Base-by-base conservation (phyloP, 2,888 invertebrate genomes). In the Empis livida region DNA sequence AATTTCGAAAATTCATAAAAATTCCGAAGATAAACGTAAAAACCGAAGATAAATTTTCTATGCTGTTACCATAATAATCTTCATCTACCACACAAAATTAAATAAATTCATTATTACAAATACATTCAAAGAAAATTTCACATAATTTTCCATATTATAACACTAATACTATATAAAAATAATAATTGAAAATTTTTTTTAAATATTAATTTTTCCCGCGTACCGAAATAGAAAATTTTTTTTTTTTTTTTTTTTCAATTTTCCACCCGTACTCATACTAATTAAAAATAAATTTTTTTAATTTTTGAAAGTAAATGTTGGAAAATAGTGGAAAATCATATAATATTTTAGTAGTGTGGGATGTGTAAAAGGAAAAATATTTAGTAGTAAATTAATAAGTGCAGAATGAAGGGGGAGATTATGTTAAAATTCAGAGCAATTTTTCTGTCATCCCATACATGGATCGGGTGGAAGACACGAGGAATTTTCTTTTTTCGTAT, bases 381-480 rank as follows among this genome's bases (percentile, higher is more conserved):
- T 46, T 50, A 49, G 49, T 50, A 51, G 50, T 50, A 53, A 53
- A 51, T 49, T 48, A 49, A 49, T 53, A 50, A 53, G 51, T 50
- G 47, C n/a, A n/a, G 31, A 46, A 37, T 14, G n/a, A 31, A 17
- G 30, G 10, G 31, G 15, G 15, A 17, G 16, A 31, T 32, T 43
- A 13, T 44, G 20, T 42, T 45, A 16, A 20, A 16, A 17, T 39
- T 17, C 11, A 45, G 16, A 32, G 16, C 10, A 44, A 51, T 31
- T 44, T 46, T 44, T 46, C 43, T 27, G 62, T 61, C 64, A 67
- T 64, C 65, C 61, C 67, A 67, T 67, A 67, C 68, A 67, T 67
- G 67, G 65, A 61, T 63, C 60, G 62, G 60, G 59, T 61, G 58
- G 60, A 61, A 57, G 35, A 27, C 23, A 27, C 23, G 32, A 44